Evolutionary conservation across 2,888 invertebrate genomes (phyloP).

Genomic region (Eremobia ochroleuca): DNA sequence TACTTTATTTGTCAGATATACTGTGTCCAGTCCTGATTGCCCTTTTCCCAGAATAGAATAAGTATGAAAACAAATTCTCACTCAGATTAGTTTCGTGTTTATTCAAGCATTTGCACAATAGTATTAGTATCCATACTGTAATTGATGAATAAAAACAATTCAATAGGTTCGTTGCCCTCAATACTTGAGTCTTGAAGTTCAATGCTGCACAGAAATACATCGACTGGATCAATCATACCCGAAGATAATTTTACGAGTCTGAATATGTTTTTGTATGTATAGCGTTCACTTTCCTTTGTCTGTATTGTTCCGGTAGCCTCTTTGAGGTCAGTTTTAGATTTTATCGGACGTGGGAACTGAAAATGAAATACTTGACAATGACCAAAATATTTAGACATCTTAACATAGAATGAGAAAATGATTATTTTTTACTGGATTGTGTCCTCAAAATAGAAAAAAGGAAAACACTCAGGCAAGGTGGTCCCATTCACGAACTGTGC

Average conservation of each 20-base stretch:
- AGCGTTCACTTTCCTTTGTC: conserved; percentile 50
- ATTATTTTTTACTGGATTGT: conserved; percentile 6
- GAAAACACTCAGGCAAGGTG: not conserved
- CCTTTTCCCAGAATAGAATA: not conserved
- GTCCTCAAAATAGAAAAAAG: not conserved
- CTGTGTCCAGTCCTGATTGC: not conserved
- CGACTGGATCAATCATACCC: conserved; percentile 63
- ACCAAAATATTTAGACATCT: not conserved
- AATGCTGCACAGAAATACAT: conserved; percentile 60
- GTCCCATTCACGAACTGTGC: not conserved
- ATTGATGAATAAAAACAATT: conserved; percentile 59
- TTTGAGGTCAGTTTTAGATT: conserved; percentile 23
- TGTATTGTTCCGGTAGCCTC: conserved; percentile 8
- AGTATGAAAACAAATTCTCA: conserved; percentile 21
- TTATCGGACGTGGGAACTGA: conserved; percentile 40
- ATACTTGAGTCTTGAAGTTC: conserved; percentile 62
- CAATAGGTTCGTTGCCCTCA: conserved; percentile 62
- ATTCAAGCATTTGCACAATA: conserved; percentile 45
- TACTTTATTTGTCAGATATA: not conserved
- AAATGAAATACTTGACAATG: conserved; percentile 17
- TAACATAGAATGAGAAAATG: conserved; percentile 5
- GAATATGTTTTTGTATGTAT: conserved; percentile 16
- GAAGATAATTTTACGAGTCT: conserved; percentile 51
- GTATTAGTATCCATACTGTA: conserved; percentile 36
- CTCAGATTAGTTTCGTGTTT: conserved; percentile 27